Percentiles rank a stretch among this genome's conserved stretches.
Evolutionary conservation across 2,888 invertebrate genomes (phyloP).

Genomic region (Boloria euphrosyne): DNA sequence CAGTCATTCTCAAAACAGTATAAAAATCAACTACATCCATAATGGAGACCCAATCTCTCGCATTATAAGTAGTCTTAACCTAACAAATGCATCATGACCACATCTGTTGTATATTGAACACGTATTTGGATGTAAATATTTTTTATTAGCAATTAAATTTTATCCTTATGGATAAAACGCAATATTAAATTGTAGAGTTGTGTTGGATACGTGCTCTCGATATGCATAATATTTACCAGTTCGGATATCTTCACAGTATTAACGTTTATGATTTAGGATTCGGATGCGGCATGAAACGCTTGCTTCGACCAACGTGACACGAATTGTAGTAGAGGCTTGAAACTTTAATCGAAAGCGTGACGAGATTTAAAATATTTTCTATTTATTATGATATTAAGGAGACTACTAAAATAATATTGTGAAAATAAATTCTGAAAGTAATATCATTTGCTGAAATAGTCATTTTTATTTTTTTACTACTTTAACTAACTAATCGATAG

Average conservation of each 20-base stretch:
- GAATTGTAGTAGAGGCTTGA: constrained; percentile 30
- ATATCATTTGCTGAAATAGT: too few species aligned
- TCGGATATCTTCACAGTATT: constrained; percentile 34
- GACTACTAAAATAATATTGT: too few species aligned
- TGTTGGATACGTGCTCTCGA: constrained; percentile 23
- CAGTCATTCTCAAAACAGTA: too few species aligned
- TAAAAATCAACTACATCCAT: too few species aligned
- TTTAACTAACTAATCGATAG: too few species aligned
- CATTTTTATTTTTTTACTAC: too few species aligned
- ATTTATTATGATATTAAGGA: not conserved
- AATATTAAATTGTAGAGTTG: constrained; percentile 22
- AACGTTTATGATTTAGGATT: constrained; percentile 34
- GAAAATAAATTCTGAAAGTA: too few species aligned
- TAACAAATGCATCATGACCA: too few species aligned
- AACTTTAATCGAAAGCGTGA: constrained; percentile 25
- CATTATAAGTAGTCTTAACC: too few species aligned
- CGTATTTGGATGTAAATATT: not conserved
- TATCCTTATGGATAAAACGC: constrained; percentile 4
- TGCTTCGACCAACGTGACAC: constrained; percentile 30
- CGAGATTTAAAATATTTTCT: constrained; percentile 12
- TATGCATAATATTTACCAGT: constrained; percentile 27
- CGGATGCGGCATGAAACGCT: constrained; percentile 25
- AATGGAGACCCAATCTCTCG: too few species aligned
- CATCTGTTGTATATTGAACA: too few species aligned
- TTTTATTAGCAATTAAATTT: constrained; percentile 15